A percentile compares a stretch with the other conserved stretches of the same genome.
Conservation (phyloP, 2,797 vertebrate genomes). For the Oryzias sinensis region DNA sequence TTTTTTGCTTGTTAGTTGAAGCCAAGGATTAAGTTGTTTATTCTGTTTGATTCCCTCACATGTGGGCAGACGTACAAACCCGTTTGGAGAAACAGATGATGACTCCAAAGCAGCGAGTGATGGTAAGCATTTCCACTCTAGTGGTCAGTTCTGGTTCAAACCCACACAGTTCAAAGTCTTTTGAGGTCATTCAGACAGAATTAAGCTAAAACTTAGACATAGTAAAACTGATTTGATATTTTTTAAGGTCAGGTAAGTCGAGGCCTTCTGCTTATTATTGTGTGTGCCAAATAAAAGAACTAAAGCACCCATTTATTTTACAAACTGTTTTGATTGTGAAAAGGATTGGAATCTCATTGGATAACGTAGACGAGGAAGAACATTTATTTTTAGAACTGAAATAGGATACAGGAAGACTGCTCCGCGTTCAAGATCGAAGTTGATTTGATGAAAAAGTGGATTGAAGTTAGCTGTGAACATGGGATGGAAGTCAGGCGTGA, state of each 20-base stretch:
- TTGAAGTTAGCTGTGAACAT: background rate
- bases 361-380: background rate
- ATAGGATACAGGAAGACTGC: background rate
- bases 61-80: conserved; percentile 87
- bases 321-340: background rate
- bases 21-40: conserved; percentile 45
- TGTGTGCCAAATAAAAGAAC: background rate
- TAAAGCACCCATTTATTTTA: background rate
- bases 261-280: background rate
- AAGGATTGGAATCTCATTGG: background rate
- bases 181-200: no score
- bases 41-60: conserved; percentile 7
- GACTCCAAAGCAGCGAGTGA: conserved; percentile 73
- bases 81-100: conserved; percentile 92
- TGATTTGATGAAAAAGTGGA: background rate
- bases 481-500: background rate
- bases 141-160: conserved; percentile 6
- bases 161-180: background rate
- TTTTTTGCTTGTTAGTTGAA: conserved; percentile 20
- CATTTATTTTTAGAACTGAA: background rate
- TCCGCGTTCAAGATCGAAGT: background rate
- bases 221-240: background rate
- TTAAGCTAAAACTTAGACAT: no score
- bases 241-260: background rate
- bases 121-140: conserved; percentile 70